A percentile compares a stretch with the other conserved stretches of the same genome.
phyloP scores from a whole-genome alignment of 2,888 invertebrate species.

The Ophion slaviceki region DNA sequence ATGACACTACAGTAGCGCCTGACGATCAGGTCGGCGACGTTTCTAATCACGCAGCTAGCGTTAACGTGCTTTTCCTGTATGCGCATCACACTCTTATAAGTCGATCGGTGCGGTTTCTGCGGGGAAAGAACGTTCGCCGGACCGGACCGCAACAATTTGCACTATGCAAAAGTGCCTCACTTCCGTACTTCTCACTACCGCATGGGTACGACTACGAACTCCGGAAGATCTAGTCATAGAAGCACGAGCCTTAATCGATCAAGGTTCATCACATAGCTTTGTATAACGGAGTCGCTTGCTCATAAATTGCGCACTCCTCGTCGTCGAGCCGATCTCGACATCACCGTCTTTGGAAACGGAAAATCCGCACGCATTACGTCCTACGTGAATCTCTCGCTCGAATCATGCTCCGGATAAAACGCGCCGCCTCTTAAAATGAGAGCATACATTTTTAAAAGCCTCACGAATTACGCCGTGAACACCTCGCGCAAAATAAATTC shows the following conservation, averaged over 20 bases:
- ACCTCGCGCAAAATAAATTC: not conserved
- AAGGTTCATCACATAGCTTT: slow-evolving; percentile 64
- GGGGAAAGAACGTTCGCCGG: too few species aligned
- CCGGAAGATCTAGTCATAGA: slow-evolving; percentile 7
- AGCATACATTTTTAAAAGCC: not conserved
- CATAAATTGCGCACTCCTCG: slow-evolving; percentile 51
- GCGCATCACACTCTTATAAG: too few species aligned
- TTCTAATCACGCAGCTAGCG: too few species aligned
- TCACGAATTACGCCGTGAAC: not conserved
- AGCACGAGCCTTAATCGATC: slow-evolving; percentile 50
- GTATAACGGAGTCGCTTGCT: slow-evolving; percentile 54
- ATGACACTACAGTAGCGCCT: too few species aligned
- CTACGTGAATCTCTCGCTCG: not conserved
- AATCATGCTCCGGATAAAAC: not conserved
- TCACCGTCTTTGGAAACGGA: slow-evolving; percentile 51
- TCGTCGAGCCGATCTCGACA: slow-evolving; percentile 35
- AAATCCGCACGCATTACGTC: not conserved
- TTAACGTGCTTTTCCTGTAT: too few species aligned
- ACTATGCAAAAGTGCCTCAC: not conserved
- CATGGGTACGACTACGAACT: slow-evolving; percentile 14
- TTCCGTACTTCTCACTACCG: slow-evolving; percentile 26
- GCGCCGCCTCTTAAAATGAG: not conserved
- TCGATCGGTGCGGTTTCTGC: too few species aligned
- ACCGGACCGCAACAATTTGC: too few species aligned
- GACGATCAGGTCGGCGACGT: too few species aligned